Conservation (phyloP, 2,797 vertebrate genomes). For the Oceanodroma leucorhoa region DNA sequence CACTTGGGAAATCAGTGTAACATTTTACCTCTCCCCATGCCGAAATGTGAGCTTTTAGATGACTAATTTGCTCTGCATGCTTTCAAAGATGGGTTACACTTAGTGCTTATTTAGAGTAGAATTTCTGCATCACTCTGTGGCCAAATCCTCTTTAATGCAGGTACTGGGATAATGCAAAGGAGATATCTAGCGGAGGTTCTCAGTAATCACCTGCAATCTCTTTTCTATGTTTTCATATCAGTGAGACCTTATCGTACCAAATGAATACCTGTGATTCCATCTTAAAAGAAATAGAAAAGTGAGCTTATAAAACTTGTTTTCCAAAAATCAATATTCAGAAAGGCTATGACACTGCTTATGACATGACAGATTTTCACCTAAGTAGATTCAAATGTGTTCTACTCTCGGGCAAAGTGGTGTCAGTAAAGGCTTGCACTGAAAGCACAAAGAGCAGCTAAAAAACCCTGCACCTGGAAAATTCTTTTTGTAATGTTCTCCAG, state of each 20-base stretch:
- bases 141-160: slow-evolving; percentile 63
- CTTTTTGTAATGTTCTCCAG: background rate
- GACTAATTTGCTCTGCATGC: slow-evolving; percentile 69
- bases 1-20: slow-evolving; percentile 75
- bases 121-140: slow-evolving; percentile 53
- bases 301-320: background rate
- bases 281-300: slow-evolving; percentile 25
- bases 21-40: slow-evolving; percentile 67
- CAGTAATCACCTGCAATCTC: slow-evolving; percentile 15
- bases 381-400: background rate
- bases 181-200: slow-evolving; percentile 22
- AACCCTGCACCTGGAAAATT: background rate
- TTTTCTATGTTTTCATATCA: slow-evolving; percentile 51
- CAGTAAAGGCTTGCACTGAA: background rate
- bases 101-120: slow-evolving; percentile 49
- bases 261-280: slow-evolving; percentile 18
- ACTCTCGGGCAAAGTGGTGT: background rate
- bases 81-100: slow-evolving; percentile 49
- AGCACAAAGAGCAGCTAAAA: background rate
- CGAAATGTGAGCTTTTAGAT: slow-evolving; percentile 68
- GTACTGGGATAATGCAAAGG: slow-evolving; percentile 45
- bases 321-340: slow-evolving; percentile 16
- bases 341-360: background rate
- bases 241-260: background rate
- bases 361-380: background rate